These are phyloP conservation scores for Folsomia candida DNA, from an alignment of 2,888 invertebrate species.

Conservation along the genomic window DNA sequence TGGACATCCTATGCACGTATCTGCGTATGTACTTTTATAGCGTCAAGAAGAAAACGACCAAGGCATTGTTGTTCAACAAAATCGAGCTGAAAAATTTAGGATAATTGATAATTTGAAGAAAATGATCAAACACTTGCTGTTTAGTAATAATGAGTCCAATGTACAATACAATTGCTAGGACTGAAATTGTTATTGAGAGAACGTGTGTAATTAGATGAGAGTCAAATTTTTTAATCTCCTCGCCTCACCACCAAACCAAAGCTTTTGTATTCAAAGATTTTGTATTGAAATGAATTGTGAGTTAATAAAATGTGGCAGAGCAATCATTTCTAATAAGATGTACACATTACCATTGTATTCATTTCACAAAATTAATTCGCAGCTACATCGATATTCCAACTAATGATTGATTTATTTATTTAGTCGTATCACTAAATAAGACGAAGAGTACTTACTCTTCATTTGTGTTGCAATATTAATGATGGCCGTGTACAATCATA, in stretches of 20 bases:
- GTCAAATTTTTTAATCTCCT: conserved; percentile 4
- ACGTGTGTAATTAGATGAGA: conserved; percentile 17
- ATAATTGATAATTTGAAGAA: conserved; percentile 3
- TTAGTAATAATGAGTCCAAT: not conserved
- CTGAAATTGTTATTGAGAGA: conserved; percentile 4
- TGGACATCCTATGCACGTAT: not conserved
- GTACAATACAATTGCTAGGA: not conserved
- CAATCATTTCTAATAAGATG: not conserved
- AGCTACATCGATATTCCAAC: no score
- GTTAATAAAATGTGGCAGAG: not conserved
- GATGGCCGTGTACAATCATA: no score
- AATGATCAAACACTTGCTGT: not conserved
- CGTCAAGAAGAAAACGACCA: no score
- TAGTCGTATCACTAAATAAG: no score
- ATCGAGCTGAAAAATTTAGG: conserved; percentile 1
- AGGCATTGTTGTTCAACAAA: no score
- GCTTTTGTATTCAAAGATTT: not conserved
- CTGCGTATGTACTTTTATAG: not conserved
- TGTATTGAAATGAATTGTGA: not conserved
- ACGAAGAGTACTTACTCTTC: no score
- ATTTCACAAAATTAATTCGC: no score
- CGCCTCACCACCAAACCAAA: not conserved
- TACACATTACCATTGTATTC: not conserved
- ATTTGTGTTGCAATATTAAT: no score
- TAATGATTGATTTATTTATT: no score